Evolutionary conservation across 1,140 invertebrate species (phyloP), one percentile per base, ranked within the genome.

Genomic region (Brachionus plicatilis): DNA sequence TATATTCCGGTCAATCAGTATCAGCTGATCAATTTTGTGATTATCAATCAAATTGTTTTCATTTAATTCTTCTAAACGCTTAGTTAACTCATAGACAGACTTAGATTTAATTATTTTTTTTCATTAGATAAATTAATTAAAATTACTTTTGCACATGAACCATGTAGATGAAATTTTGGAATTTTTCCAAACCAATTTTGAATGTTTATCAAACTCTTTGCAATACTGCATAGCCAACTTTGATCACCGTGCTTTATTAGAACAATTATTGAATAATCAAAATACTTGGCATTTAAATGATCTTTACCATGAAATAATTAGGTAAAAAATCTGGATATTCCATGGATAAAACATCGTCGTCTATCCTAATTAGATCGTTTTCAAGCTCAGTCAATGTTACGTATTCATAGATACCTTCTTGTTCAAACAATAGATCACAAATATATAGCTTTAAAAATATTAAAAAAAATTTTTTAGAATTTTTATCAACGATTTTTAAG

Each of bases 101-200:
- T 82, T 14, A 47, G 45, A 33, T 17, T 43, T 5, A 72, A 45
- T 24, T 6, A n/a, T 17, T 6, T 17, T 43, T 17, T 12, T 20
- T 41, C 9, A 43, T n/a, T 72, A 29, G 41, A 17, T 41, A 14
- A 50, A 80, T 29, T 29, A 11, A 37, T 65, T 43, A 17, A 9
- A 56, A 82, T 27, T 43, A 82, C 79, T 45, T 82, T 82, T 24
- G 79, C 33, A 12, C 79, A 82, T n/a, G 53, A 43, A 43, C 79
- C 79, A 68, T 82, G 79, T 29, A 82, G 14, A 37, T 82, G 79
- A 17, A 82, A 45, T 43, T 82, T 82, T 82, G 79, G 79, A 65
- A 82, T 82, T 65, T 45, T 43, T 12, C 79, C 79, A 37, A 82
- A 82, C 50, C n/a, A 47, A 65, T 60, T 24, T 45, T 82, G 53